These are phyloP conservation scores for Perithous albicinctus DNA, from an alignment of 2,888 invertebrate genomes.

Conservation along the genomic window DNA sequence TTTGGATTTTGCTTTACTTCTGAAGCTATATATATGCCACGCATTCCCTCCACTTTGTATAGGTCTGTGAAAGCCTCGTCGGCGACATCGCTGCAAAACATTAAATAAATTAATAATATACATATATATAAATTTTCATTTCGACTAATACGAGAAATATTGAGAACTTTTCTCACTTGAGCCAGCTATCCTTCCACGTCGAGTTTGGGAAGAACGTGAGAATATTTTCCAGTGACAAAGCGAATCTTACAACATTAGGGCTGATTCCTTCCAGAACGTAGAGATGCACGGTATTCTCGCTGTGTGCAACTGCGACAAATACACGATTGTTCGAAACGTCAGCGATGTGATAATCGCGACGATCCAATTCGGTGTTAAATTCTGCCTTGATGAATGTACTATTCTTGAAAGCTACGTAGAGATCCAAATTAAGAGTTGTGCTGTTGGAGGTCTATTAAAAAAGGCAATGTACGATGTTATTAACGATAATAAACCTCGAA, in stretches of 20 bases:
- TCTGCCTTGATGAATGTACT: slow-evolving; percentile 90
- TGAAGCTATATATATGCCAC: slow-evolving; percentile 96
- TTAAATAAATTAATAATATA: too few relatives aligned
- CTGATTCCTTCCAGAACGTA: slow-evolving; percentile 92
- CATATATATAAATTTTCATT: background rate
- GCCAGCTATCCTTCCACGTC: slow-evolving; percentile 93
- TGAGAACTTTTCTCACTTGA: slow-evolving; percentile 88
- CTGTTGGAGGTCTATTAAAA: slow-evolving; percentile 62
- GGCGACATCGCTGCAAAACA: slow-evolving; percentile 88
- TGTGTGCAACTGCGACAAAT: slow-evolving; percentile 93
- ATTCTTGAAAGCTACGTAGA: slow-evolving; percentile 92
- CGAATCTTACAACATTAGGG: slow-evolving; percentile 88
- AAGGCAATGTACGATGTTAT: slow-evolving; percentile 32
- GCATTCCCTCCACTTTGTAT: slow-evolving; percentile 94
- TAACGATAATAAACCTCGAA: slow-evolving; percentile 51
- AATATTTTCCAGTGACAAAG: slow-evolving; percentile 92
- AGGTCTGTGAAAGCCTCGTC: slow-evolving; percentile 95
- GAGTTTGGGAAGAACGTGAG: slow-evolving; percentile 94
- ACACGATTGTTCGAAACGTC: slow-evolving; percentile 93
- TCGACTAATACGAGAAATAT: background rate
- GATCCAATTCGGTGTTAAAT: slow-evolving; percentile 90
- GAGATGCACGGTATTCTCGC: slow-evolving; percentile 90
- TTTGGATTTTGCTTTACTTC: slow-evolving; percentile 88
- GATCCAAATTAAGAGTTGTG: slow-evolving; percentile 85
- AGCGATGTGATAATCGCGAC: slow-evolving; percentile 91